These are phyloP conservation scores for Petrocephalus sullivani DNA, from an alignment of 2,797 vertebrate species.

Conservation along the genomic window DNA sequence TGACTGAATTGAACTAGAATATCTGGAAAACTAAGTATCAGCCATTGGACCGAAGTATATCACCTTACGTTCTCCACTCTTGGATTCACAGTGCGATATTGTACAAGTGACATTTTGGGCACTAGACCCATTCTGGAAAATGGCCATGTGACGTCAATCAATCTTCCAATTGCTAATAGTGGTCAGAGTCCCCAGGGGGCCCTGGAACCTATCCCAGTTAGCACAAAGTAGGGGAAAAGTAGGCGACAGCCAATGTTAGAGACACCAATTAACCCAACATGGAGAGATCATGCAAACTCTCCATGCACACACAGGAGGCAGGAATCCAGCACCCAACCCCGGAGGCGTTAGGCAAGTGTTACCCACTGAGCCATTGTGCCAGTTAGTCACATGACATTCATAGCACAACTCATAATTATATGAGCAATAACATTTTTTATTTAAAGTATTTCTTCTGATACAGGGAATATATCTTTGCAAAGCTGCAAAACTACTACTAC, in stretches of 20 bases:
- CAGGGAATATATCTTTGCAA: not conserved
- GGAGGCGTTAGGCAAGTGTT: not conserved
- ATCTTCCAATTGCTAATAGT: not conserved
- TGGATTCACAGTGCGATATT: slow-evolving; percentile 7
- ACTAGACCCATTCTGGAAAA: slow-evolving; percentile 3
- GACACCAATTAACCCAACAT: not conserved
- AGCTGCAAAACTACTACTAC: not conserved
- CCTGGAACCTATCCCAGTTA: not conserved
- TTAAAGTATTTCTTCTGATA: not conserved
- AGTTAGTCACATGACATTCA: not conserved
- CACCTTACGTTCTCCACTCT: slow-evolving; percentile 7
- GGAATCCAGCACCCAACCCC: not conserved
- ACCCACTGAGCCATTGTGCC: not conserved
- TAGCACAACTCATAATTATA: not conserved
- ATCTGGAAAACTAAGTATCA: slow-evolving; percentile 24
- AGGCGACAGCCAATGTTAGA: not conserved
- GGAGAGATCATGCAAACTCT: not conserved
- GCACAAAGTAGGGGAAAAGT: not conserved
- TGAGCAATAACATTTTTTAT: not conserved
- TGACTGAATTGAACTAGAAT: slow-evolving; percentile 15
- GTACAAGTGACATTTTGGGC: not conserved
- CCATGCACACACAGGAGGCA: not conserved
- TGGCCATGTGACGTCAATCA: not conserved
- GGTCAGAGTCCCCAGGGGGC: not conserved
- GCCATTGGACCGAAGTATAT: slow-evolving; percentile 14